A percentile compares a stretch with the other conserved stretches of the same genome.
These are phyloP conservation scores for Sarcophaga rosellei DNA, from an alignment of 2,888 invertebrate species.

Conservation along the genomic window DNA sequence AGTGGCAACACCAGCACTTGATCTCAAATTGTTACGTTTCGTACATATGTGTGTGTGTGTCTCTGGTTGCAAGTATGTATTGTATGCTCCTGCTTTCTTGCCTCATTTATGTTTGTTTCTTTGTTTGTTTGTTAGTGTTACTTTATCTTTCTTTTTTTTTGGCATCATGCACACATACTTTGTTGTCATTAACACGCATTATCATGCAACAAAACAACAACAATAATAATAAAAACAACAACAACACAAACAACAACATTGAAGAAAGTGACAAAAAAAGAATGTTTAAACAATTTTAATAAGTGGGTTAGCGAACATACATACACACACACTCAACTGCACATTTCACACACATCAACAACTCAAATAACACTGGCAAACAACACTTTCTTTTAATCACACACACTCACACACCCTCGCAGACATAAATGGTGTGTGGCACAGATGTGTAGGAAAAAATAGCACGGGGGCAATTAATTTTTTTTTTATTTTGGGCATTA, in stretches of 20 bases:
- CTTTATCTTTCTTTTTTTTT: neutral
- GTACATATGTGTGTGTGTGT: neutral
- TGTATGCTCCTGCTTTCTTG: neutral
- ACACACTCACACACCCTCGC: neutral
- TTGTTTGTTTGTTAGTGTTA: constrained; percentile 23
- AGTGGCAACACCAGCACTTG: constrained; percentile 65
- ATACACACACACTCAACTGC: neutral
- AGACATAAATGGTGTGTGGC: neutral
- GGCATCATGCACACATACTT: constrained; percentile 25
- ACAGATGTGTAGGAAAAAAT: neutral
- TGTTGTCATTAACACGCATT: constrained; percentile 65
- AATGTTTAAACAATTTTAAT: constrained; percentile 47
- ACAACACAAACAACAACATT: constrained; percentile 9
- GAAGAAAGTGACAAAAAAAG: neutral
- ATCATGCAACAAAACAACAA: constrained; percentile 53
- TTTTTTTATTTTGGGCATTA: neutral
- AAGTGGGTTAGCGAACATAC: constrained; percentile 31
- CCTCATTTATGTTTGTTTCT: constrained; percentile 41
- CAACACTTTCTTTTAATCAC: neutral
- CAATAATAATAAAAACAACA: neutral
- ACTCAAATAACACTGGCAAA: no score
- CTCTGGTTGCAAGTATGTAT: constrained; percentile 1
- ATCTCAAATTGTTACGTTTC: constrained; percentile 53
- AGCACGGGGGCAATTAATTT: neutral
- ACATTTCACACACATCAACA: neutral